Evolutionary conservation across 92 coral and sea anemone species (phyloP), one percentile per base, ranked within the genome.

Genomic region (Porites rus): DNA sequence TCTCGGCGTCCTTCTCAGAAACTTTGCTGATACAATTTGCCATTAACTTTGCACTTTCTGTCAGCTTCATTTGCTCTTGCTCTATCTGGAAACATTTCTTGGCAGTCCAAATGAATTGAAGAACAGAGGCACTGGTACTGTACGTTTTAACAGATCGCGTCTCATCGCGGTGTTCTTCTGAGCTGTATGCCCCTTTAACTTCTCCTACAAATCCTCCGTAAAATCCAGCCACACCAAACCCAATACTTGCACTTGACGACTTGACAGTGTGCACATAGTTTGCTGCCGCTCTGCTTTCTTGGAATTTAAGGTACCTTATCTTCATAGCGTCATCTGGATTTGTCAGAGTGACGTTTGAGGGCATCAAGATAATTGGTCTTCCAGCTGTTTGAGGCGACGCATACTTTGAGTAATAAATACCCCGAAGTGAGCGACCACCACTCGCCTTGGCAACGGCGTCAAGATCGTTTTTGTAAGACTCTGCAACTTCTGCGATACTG

Each of bases 341-440:
- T 11, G 69, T 21, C 6, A 66, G 56, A 13, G 78, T 56, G 31
- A 84, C 85, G n/a, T 88, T 63, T 51, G 84, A 24, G 4, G 92
- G 92, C 78, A 65, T 31, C 54, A 76, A 2, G 1, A 88, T 51
- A 6, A 88, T 10, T 14, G 88, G 73, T 69, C 67, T 9, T 38
- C 77, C 92, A 18, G 88, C 84, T 56, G 88, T 58, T 14, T 5
- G 60, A 58, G 88, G 88, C n/a, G 74, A 25, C 38, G 18, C 43
- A 22, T 82, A 88, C 25, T 82, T 19, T 16, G 92, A 88, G 14
- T 56, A 54, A 73, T 75, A 88, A 51, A 88, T 88, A 1, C 92
- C 92, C 69, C 92, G 76, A 28, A 88, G 77, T 16, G 92, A 80
- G 7, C 92, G 84, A 8, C 92, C 92, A 18, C 84, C 88, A 58